A percentile compares a stretch with the other conserved stretches of the same genome.
These are phyloP conservation scores for Muscina levida DNA, from an alignment of 2,888 invertebrate genomes.

Conservation along the genomic window DNA sequence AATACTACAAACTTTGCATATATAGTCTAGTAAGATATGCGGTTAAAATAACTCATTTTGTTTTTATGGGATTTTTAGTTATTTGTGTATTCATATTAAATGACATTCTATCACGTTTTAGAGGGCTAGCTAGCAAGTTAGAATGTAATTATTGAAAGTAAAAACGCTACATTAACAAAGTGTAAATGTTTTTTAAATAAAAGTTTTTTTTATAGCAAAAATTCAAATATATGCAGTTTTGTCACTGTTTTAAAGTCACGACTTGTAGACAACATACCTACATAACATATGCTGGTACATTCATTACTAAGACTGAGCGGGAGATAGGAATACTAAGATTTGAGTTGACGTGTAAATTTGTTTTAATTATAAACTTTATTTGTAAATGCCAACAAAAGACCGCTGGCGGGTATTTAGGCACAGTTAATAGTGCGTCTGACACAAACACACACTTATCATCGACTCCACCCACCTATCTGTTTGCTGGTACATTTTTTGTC, in stretches of 20 bases:
- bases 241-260: too few species aligned
- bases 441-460: constrained; percentile 32
- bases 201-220: too few species aligned
- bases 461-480: constrained; percentile 53
- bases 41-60: constrained; percentile 3
- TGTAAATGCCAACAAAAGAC: too few species aligned
- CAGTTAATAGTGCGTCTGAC: too few species aligned
- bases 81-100: constrained; percentile 10
- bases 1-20: background rate
- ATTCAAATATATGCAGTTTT: too few species aligned
- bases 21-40: background rate
- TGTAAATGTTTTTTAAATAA: background rate
- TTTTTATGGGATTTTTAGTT: background rate
- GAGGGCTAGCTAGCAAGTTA: background rate
- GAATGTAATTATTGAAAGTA: constrained; percentile 37
- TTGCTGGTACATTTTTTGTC: background rate
- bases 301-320: too few species aligned
- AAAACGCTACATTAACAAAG: background rate
- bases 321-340: too few species aligned
- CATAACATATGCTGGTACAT: too few species aligned
- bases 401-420: too few species aligned
- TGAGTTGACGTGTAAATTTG: too few species aligned
- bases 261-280: too few species aligned
- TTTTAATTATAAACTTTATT: too few species aligned
- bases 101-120: constrained; percentile 52